Evolutionary conservation across 2,113 vertebrate genomes (phyloP).

Genomic region (Sminthopsis crassicaudata): DNA sequence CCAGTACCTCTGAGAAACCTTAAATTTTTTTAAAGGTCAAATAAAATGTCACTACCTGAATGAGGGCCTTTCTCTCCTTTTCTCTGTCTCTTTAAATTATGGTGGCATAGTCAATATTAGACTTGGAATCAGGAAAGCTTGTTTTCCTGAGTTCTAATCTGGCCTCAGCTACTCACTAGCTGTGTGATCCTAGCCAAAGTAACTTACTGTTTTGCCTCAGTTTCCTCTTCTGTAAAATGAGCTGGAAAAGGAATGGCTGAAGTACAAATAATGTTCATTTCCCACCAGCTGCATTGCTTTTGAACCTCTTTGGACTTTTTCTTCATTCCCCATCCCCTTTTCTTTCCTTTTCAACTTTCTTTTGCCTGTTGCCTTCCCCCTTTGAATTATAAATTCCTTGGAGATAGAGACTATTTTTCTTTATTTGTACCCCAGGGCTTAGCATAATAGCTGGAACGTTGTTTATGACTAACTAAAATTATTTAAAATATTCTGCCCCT

Average conservation of each 20-base stretch:
- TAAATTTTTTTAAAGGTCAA: neutral
- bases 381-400: neutral
- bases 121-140: neutral
- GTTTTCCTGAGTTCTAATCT: no score
- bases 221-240: neutral
- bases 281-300: neutral
- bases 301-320: neutral
- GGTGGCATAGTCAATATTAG: neutral
- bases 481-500: neutral
- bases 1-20: neutral
- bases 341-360: neutral
- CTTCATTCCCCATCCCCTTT: neutral
- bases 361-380: neutral
- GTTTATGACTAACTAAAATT: neutral
- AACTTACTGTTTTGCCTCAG: neutral
- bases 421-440: neutral
- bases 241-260: neutral
- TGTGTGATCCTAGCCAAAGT: neutral
- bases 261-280: neutral
- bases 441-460: neutral
- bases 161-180: no score
- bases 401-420: neutral
- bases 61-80: neutral
- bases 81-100: neutral
- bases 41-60: neutral